A percentile compares a stretch with the other conserved stretches of the same genome.
Evolutionary conservation across 2,888 invertebrate genomes (phyloP).

Genomic region (Stictocephala bisonia): DNA sequence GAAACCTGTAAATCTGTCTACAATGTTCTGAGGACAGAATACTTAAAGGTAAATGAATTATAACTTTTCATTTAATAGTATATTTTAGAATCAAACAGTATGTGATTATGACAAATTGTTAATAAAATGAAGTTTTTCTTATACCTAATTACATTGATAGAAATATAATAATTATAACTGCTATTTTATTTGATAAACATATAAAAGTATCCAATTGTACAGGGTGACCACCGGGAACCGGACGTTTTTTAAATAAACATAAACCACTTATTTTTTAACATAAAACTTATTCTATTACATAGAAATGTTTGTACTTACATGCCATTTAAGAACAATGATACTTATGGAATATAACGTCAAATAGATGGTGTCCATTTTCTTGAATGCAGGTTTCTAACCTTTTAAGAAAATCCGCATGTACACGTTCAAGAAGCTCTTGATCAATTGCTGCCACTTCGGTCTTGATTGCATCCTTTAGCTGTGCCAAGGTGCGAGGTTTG

Average conservation of each 20-base stretch:
- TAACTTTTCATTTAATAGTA: background rate
- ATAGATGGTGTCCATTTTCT: background rate
- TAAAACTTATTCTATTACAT: background rate
- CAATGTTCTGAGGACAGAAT: background rate
- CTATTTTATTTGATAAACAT: background rate
- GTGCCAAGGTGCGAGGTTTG: background rate
- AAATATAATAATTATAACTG: too few relatives aligned
- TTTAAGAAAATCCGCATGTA: background rate
- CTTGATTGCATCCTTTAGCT: conserved; percentile 2
- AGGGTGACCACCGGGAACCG: background rate
- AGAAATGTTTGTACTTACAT: background rate
- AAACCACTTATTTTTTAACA: too few relatives aligned
- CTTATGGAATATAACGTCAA: background rate
- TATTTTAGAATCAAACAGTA: background rate
- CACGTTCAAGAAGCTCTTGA: background rate
- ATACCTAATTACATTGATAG: too few relatives aligned
- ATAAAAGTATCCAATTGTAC: background rate
- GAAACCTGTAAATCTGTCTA: background rate
- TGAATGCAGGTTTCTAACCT: background rate
- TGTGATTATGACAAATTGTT: too few relatives aligned
- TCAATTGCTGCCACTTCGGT: background rate
- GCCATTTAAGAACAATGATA: background rate
- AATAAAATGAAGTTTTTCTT: too few relatives aligned
- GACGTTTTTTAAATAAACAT: too few relatives aligned
- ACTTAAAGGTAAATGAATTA: background rate